These are phyloP conservation scores for Phataginus tetradactyla DNA, from an alignment of 2,797 vertebrate species.

Conservation along the genomic window DNA sequence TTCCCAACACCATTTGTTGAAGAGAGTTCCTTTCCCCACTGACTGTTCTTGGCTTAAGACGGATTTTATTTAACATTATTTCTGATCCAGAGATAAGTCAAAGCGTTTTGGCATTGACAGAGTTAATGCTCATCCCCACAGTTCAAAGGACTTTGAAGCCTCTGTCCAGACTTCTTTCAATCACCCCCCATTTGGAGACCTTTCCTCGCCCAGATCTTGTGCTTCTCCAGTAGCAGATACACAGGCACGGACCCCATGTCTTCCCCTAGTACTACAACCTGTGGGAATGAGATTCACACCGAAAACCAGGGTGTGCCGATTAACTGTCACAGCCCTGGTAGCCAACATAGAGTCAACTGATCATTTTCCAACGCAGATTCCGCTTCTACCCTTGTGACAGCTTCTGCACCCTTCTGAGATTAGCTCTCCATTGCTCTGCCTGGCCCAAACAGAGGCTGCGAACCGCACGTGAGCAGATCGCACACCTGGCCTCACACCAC, in stretches of 20 bases:
- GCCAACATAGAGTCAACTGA: background rate
- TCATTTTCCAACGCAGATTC: background rate
- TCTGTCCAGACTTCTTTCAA: background rate
- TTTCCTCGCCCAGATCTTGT: background rate
- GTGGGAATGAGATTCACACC: background rate
- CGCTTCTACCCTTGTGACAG: background rate
- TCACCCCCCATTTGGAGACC: background rate
- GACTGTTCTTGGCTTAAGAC: background rate
- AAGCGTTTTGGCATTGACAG: background rate
- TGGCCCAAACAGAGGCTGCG: background rate
- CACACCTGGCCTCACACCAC: background rate
- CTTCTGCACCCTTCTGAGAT: background rate
- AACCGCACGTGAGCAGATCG: background rate
- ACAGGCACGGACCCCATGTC: background rate
- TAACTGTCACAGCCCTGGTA: accelerated
- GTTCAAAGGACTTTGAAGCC: background rate
- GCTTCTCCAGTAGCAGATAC: too few relatives aligned
- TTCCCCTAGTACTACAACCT: background rate
- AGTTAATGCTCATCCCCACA: background rate
- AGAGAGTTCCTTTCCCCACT: background rate
- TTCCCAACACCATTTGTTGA: background rate
- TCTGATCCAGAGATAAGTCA: background rate
- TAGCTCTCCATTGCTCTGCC: background rate
- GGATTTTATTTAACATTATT: background rate
- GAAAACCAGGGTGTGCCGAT: background rate